Evolutionary conservation across 2,113 vertebrate species (phyloP).

Genomic region (Bubo scandiacus): DNA sequence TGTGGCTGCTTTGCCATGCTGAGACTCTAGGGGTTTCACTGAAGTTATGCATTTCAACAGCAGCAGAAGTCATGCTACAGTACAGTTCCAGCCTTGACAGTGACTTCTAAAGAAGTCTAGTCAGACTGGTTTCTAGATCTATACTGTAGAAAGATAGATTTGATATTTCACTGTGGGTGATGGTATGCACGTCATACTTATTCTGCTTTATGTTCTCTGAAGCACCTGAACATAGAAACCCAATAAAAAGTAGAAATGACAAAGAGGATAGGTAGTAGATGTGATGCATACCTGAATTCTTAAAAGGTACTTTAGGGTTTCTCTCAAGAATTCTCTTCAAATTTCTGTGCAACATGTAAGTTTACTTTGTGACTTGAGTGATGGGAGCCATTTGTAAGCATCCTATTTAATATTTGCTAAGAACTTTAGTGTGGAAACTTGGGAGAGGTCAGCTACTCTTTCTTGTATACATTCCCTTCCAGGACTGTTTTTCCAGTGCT

Average conservation of each 20-base stretch:
- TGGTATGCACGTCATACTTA: background rate
- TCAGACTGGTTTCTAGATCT: background rate
- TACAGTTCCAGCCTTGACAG: background rate
- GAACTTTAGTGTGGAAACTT: background rate
- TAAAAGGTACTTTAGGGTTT: background rate
- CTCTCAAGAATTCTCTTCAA: background rate
- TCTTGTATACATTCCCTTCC: rapidly evolving
- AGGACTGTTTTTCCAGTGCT: background rate
- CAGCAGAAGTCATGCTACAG: background rate
- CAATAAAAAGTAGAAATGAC: background rate
- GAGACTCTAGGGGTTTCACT: background rate
- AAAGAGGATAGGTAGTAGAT: background rate
- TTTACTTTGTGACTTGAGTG: background rate
- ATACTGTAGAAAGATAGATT: background rate
- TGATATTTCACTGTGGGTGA: background rate
- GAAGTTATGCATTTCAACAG: background rate
- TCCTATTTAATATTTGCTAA: background rate
- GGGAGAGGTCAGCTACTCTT: background rate
- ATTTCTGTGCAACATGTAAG: background rate
- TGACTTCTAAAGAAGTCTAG: background rate
- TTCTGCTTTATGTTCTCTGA: background rate
- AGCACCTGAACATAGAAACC: background rate
- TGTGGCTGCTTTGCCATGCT: background rate
- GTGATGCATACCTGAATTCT: background rate
- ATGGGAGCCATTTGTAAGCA: background rate